A percentile compares a stretch with the other conserved stretches of the same genome.
phyloP scores from a whole-genome alignment of 2,888 invertebrate genomes.

The Lomographa bimaculata region DNA sequence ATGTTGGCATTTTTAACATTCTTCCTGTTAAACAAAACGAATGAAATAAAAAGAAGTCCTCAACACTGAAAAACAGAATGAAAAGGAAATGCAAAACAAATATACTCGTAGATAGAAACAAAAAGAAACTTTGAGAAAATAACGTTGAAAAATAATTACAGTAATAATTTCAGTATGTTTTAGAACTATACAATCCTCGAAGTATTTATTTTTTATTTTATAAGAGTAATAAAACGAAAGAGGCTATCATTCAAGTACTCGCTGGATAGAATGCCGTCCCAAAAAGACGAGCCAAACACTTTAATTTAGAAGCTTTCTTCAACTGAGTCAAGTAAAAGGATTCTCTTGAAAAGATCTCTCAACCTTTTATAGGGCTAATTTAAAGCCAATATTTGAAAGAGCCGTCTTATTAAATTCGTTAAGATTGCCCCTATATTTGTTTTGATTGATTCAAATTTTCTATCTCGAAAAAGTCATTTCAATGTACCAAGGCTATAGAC shows the following conservation, averaged over 20 bases:
- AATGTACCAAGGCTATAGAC: too few relatives aligned
- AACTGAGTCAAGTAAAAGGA: conserved; percentile 15
- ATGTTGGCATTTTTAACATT: too few relatives aligned
- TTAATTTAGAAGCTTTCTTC: conserved; percentile 13
- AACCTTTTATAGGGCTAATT: conserved; percentile 12
- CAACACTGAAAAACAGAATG: too few relatives aligned
- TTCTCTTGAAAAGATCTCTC: conserved; percentile 13
- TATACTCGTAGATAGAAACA: too few relatives aligned
- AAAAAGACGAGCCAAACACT: conserved; percentile 10
- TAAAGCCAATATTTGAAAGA: conserved; percentile 17
- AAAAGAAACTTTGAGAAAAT: too few relatives aligned
- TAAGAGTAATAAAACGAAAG: conserved; percentile 10
- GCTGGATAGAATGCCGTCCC: conserved; percentile 6
- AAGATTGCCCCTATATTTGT: background rate
- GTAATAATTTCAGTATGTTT: too few relatives aligned
- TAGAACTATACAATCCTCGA: conserved; percentile 3
- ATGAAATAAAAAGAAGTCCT: too few relatives aligned
- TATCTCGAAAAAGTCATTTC: background rate
- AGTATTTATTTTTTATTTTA: background rate
- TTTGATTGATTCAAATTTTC: conserved; percentile 7
- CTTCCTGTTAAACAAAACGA: too few relatives aligned
- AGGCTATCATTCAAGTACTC: conserved; percentile 10
- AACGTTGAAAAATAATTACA: too few relatives aligned
- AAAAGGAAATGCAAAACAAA: too few relatives aligned
- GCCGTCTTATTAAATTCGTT: conserved; percentile 4